Percentiles rank a stretch among this genome's conserved stretches.
Conservation (phyloP, 2,797 vertebrate genomes). For the Octomys mimax region DNA sequence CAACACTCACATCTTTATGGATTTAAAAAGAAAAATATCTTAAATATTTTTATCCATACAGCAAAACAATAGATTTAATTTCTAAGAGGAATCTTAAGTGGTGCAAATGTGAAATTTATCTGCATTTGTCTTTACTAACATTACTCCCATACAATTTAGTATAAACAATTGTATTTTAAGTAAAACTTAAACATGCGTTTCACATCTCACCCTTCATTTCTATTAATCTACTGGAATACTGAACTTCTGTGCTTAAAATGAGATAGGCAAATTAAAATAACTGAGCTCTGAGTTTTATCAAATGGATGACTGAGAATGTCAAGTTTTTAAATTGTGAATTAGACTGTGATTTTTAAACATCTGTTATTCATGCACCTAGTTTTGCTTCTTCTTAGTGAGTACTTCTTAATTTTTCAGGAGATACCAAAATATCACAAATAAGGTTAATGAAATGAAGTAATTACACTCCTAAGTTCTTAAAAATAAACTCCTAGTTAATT, state of each 20-base stretch:
- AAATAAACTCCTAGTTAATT: slow-evolving; percentile 72
- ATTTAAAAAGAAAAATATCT: slow-evolving; percentile 28
- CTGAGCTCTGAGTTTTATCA: slow-evolving; percentile 50
- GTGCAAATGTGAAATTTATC: slow-evolving; percentile 59
- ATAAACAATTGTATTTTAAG: slow-evolving; percentile 66
- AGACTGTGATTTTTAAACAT: not conserved
- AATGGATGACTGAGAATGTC: not conserved
- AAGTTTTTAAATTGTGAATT: slow-evolving; percentile 19
- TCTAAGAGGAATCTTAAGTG: slow-evolving; percentile 61
- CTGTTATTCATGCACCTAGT: not conserved
- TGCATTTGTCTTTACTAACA: slow-evolving; percentile 48
- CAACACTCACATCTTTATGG: not conserved
- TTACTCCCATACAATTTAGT: not conserved
- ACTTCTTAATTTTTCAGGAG: slow-evolving; percentile 63
- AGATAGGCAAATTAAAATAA: slow-evolving; percentile 35
- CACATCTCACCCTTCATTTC: slow-evolving; percentile 54
- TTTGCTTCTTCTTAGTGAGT: slow-evolving; percentile 49
- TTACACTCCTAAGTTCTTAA: slow-evolving; percentile 57
- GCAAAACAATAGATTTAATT: slow-evolving; percentile 31
- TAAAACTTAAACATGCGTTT: slow-evolving; percentile 60
- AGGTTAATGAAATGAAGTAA: slow-evolving; percentile 77
- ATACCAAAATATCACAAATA: slow-evolving; percentile 62
- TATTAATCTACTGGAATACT: slow-evolving; percentile 65
- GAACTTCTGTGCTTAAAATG: not conserved
- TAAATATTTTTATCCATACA: slow-evolving; percentile 47